Base-by-base conservation (phyloP, 2,797 vertebrate genomes). In the Rhinatrema bivittatum region DNA sequence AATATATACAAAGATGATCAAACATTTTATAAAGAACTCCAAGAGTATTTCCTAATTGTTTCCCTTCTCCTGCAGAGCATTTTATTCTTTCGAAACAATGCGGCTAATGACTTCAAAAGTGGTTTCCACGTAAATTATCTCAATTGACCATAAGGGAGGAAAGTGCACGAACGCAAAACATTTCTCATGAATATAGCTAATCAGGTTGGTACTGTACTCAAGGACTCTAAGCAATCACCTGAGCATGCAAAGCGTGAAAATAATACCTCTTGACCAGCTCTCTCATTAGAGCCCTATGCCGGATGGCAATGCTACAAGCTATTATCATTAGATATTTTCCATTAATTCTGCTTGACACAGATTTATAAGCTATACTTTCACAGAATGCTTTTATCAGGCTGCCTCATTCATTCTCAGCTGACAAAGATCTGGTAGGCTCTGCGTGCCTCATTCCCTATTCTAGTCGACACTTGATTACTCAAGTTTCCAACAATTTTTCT, bases 331-430 rank as follows among this genome's bases (percentile, higher is more conserved):
- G 28, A 33, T 9, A 12, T 16, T 23, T 31, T 31, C 20, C 26
- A 16, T 9, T 45, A 23, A 5, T 25, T 39, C 37, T 39, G 13
- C 19, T 39, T 31, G 2, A 1, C 22, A 24, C 19, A 42, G 25
- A 51, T 50, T 25, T 66, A 22, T 33, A 36, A 20, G 18, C 26
- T 39, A 34, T 23, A 35, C 16, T 41, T 40, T 13, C 18, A 29
- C 12, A 14, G 42, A 53, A 9, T 19, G 25, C 49, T 27, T 39
- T 25, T 30, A 32, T 29, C 29, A 11, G 16, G 10, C 20, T 36
- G 27, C n/a, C 19, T 28, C 20, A 38, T 19, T 18, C 16, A 38
- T 5, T 29, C 13, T 18, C 16, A 8, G 25, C 7, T 14, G 20
- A 15, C 18, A 15, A 29, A 7, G 14, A 27, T 10, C 14, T 7